Evolutionary conservation across 2,113 vertebrate genomes (phyloP).

Genomic region (Redunca redunca): DNA sequence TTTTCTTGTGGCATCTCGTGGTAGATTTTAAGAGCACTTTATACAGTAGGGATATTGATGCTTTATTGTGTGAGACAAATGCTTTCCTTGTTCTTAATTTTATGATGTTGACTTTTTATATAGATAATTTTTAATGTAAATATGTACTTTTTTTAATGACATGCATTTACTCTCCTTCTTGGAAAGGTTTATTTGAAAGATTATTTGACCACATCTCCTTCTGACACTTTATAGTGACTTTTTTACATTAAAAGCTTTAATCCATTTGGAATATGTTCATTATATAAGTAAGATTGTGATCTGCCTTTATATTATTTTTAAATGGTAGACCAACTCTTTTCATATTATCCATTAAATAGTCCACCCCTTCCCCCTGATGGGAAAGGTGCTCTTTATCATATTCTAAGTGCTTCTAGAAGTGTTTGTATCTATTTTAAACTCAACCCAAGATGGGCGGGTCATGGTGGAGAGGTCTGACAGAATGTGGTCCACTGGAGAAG

Average conservation of each 20-base stretch:
- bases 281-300: not conserved
- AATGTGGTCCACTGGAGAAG: no score
- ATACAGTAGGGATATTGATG: not conserved
- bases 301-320: fast-evolving
- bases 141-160: not conserved
- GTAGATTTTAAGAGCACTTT: not conserved
- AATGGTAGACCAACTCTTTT: not conserved
- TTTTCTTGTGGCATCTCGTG: fast-evolving
- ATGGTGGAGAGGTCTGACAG: no score
- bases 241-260: not conserved
- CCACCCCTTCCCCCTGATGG: fast-evolving
- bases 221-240: no score
- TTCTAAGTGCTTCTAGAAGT: not conserved
- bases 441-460: not conserved
- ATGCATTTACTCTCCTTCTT: not conserved
- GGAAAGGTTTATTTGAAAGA: not conserved
- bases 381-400: not conserved
- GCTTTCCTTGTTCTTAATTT: not conserved
- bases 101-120: not conserved
- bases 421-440: not conserved
- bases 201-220: not conserved
- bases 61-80: not conserved
- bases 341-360: fast-evolving
- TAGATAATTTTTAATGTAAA: not conserved
- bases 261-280: not conserved